These are phyloP conservation scores for Grantiella picta DNA, from an alignment of 2,113 vertebrate species.

Conservation along the genomic window DNA sequence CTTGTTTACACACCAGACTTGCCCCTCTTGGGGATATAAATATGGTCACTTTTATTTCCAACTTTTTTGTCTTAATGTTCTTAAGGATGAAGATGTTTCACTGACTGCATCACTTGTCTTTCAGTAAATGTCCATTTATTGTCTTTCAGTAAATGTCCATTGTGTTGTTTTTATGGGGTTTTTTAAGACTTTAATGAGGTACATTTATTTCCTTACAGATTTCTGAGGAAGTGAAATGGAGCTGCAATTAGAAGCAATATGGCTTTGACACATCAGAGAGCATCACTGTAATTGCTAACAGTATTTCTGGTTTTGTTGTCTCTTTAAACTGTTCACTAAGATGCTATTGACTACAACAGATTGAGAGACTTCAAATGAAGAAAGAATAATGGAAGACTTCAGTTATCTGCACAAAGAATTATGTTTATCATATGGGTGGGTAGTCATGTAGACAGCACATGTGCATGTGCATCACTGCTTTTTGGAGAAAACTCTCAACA, in stretches of 20 bases:
- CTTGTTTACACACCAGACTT: neutral
- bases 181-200: neutral
- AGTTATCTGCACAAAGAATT: neutral
- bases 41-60: neutral
- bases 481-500: neutral
- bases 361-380: neutral
- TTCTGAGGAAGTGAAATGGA: neutral
- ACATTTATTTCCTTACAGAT: neutral
- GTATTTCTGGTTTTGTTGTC: neutral
- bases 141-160: neutral
- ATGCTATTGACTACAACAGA: neutral
- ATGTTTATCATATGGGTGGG: neutral
- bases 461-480: neutral
- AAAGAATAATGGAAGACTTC: neutral
- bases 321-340: neutral
- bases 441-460: neutral
- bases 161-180: neutral
- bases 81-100: neutral
- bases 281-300: neutral
- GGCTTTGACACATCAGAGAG: neutral
- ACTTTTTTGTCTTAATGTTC: neutral
- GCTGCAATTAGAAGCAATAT: neutral
- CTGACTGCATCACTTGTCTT: neutral
- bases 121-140: conserved; percentile 10
- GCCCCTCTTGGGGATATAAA: neutral